These are phyloP conservation scores for Drosophila rubida DNA, from an alignment of 2,888 invertebrate species.

Conservation along the genomic window DNA sequence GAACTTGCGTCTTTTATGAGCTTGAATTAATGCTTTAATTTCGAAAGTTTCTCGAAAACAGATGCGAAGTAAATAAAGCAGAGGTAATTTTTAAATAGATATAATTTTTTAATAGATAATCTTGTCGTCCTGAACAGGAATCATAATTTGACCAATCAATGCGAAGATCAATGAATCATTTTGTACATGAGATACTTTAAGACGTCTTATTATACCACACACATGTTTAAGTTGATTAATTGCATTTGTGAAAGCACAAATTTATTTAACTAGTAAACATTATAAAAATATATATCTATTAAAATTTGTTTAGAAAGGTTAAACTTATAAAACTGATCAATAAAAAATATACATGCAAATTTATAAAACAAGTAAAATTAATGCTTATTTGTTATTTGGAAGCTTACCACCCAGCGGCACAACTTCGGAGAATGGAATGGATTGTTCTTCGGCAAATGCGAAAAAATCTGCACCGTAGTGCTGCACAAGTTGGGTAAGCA, in stretches of 20 bases:
- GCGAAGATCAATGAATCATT: too few relatives aligned
- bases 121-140: too few relatives aligned
- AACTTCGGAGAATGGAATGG: conserved; percentile 71
- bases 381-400: background rate
- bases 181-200: too few relatives aligned
- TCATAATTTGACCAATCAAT: too few relatives aligned
- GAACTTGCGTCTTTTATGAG: too few relatives aligned
- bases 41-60: too few relatives aligned
- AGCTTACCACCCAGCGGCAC: conserved; percentile 44
- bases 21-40: too few relatives aligned
- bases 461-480: conserved; percentile 87
- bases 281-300: conserved; percentile 16
- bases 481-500: conserved; percentile 88
- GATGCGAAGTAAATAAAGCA: too few relatives aligned
- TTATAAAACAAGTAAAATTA: background rate
- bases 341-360: conserved; percentile 4
- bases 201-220: too few relatives aligned
- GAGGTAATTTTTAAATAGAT: too few relatives aligned
- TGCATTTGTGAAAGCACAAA: background rate
- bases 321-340: background rate
- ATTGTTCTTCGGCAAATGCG: conserved; percentile 85
- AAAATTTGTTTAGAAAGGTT: conserved; percentile 1
- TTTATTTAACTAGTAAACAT: background rate
- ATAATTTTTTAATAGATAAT: too few relatives aligned
- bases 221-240: too few relatives aligned